These are phyloP conservation scores for Aphidius ervi DNA, from an alignment of 1,140 invertebrate genomes.

Conservation along the genomic window DNA sequence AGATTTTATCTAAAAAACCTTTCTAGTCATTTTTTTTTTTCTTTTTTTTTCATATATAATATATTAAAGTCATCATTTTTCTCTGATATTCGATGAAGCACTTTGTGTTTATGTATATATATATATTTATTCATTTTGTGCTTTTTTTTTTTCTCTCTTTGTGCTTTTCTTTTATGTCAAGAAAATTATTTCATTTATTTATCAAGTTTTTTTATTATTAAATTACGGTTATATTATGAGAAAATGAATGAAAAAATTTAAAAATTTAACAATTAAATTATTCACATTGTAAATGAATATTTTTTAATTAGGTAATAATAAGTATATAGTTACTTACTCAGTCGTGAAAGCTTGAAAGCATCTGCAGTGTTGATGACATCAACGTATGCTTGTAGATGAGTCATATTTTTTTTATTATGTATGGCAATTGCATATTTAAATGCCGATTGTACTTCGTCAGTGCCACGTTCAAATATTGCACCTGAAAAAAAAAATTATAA, in stretches of 20 bases:
- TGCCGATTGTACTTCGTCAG: slow-evolving; percentile 81
- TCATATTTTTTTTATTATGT: slow-evolving; percentile 73
- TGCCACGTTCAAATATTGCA: slow-evolving; percentile 84
- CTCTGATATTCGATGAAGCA: background rate
- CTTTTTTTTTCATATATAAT: too few relatives aligned
- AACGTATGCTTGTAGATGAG: slow-evolving; percentile 77
- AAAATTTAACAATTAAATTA: background rate
- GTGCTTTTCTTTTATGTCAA: too few relatives aligned
- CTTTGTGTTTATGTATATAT: background rate
- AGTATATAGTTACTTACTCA: slow-evolving; percentile 67
- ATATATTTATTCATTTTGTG: too few relatives aligned
- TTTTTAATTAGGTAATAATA: slow-evolving; percentile 1
- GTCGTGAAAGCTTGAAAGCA: slow-evolving; percentile 81
- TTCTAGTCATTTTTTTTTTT: too few relatives aligned
- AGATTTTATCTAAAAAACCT: too few relatives aligned
- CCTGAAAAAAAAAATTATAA: slow-evolving; percentile 56
- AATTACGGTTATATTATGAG: too few relatives aligned
- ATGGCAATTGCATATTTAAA: slow-evolving; percentile 81
- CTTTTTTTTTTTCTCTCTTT: background rate
- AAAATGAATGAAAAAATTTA: too few relatives aligned
- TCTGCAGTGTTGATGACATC: slow-evolving; percentile 90
- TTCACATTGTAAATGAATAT: background rate
- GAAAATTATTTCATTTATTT: background rate
- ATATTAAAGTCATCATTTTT: too few relatives aligned
- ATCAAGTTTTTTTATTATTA: background rate